A percentile compares a stretch with the other conserved stretches of the same genome.
These are phyloP conservation scores for Taenioides sp. DNA, from an alignment of 2,797 vertebrate genomes.

Conservation along the genomic window DNA sequence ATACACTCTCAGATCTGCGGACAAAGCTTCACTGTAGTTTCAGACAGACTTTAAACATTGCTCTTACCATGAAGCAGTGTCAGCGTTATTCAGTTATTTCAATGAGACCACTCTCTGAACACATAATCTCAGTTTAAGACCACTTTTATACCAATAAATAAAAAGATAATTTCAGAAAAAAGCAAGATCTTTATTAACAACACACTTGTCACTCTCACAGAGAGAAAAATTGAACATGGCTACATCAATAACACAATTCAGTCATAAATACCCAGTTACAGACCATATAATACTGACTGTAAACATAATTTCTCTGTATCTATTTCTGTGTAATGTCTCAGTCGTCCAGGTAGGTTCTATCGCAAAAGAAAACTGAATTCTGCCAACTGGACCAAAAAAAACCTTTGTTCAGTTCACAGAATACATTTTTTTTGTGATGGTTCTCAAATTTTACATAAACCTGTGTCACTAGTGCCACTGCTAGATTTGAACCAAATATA, in stretches of 20 bases:
- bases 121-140: not conserved
- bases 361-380: no score
- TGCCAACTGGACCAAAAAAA: no score
- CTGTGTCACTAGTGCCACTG: not conserved
- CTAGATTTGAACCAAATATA: not conserved
- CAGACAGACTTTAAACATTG: slow-evolving; percentile 5
- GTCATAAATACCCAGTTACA: not conserved
- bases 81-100: not conserved
- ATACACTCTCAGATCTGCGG: slow-evolving; percentile 4
- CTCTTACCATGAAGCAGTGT: not conserved
- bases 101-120: slow-evolving; percentile 2
- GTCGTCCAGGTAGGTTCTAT: no score
- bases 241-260: not conserved
- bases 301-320: not conserved
- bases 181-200: not conserved
- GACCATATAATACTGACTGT: not conserved
- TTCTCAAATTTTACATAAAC: not conserved
- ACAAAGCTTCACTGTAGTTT: slow-evolving; percentile 20
- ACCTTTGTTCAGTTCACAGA: no score
- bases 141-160: not conserved
- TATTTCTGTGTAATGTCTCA: no score
- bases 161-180: not conserved
- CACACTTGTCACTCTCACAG: slow-evolving; percentile 9
- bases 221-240: not conserved
- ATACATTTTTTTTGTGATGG: no score